Base-by-base conservation (phyloP, 2,888 invertebrate species). In the Iphiclides podalirius region DNA sequence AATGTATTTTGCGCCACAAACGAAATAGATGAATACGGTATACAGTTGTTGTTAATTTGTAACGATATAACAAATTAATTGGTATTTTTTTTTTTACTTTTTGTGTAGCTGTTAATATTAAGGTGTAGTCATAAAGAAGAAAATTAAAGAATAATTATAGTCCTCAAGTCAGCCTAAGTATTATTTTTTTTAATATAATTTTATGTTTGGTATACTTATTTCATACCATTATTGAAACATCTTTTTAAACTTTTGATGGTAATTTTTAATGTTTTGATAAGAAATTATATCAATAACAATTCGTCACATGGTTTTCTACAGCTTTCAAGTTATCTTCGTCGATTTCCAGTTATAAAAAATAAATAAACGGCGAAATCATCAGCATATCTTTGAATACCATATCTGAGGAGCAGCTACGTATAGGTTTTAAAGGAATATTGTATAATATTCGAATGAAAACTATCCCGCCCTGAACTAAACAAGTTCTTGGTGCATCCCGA, bases 141-240 rank as follows among this genome's bases (percentile, higher is more conserved):
- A 59, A 58, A 52, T 59, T 64, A 63, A 65, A 69, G 63, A 64
- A 63, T 66, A 60, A 64, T 61, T 65, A 60, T 71, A 70, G 60
- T 71, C 64, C 40, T 61, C 64, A 67, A 79, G 74, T 80, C 81
- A 82, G 72, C 70, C 72, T 79, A 77, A 82, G 79, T 83, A 83
- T 78, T 79, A 76, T 70, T 58, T 41, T 55, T 60, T 56, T 61
- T 55, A 53, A 50, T 55, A 45, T 50, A 43, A 40, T 36, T 45
- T 17, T 35, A 13, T n/a, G 28, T 41, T 13, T 40, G 16, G 12
- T 46, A 39, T 8, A 13, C 12, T 39, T 26, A 26, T 36, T 33
- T 23, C 8, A 28, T 28, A 28, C 35, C 12, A 36, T 13, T 17
- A 14, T 44, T 46, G 38, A 4, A 20, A 17, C 8, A n/a, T 44